phyloP scores from a whole-genome alignment of 2,888 invertebrate species.

The Noctua fimbriata region DNA sequence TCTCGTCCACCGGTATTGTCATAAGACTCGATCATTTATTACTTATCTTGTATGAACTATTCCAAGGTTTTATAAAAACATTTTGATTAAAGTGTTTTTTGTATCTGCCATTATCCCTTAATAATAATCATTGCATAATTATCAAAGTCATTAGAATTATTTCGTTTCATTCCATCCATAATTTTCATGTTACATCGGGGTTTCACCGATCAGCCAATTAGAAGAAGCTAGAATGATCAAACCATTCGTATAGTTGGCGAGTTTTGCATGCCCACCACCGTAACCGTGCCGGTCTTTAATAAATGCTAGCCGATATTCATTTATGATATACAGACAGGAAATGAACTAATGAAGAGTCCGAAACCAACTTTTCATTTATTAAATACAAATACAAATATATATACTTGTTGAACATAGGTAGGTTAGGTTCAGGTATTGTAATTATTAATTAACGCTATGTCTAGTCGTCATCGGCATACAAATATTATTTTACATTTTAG shows the following conservation, averaged over 20 bases:
- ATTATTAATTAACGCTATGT: too few species aligned
- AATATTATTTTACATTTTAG: too few species aligned
- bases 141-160: background rate
- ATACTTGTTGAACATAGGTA: too few species aligned
- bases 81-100: background rate
- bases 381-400: too few species aligned
- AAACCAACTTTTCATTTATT: background rate
- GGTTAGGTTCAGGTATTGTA: too few species aligned
- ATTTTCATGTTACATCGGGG: background rate
- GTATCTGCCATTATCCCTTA: background rate
- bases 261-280: background rate
- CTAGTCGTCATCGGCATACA: too few species aligned
- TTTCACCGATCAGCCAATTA: background rate
- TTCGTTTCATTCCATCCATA: too few species aligned
- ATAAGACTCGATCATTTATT: too few species aligned
- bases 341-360: background rate
- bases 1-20: too few species aligned
- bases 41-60: too few species aligned
- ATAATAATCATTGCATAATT: background rate
- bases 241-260: background rate
- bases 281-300: background rate
- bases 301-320: background rate
- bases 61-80: too few species aligned
- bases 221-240: background rate
- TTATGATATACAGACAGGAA: background rate